Conservation (phyloP, 2,888 invertebrate species). For the Pristionchus maxplancki region DNA sequence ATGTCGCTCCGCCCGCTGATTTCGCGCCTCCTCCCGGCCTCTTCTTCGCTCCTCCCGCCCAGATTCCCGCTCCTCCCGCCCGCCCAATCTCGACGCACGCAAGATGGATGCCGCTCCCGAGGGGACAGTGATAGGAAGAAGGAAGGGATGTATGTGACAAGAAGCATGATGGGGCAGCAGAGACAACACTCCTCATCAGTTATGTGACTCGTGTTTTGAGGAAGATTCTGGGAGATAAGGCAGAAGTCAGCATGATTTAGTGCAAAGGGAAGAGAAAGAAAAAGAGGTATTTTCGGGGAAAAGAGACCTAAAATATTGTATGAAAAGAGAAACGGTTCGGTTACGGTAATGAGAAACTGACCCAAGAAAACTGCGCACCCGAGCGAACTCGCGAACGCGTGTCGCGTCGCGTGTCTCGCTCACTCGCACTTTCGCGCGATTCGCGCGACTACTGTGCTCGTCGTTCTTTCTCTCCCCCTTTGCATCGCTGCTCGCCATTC, state of each 20-base stretch:
- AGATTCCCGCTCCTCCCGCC: not conserved
- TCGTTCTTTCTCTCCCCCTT: not conserved
- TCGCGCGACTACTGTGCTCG: conserved; percentile 28
- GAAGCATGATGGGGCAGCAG: conserved; percentile 37
- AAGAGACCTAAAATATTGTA: no score
- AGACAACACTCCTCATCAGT: conserved; percentile 5
- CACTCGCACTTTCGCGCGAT: conserved; percentile 21
- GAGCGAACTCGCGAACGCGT: not conserved
- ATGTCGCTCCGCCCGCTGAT: not conserved
- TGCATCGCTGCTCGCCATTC: not conserved
- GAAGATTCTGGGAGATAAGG: not conserved
- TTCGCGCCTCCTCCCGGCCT: not conserved
- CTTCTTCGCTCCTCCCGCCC: no score
- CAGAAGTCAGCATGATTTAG: not conserved
- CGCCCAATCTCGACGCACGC: not conserved
- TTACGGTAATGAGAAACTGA: not conserved
- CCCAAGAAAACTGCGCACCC: not conserved
- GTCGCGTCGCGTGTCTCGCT: not conserved
- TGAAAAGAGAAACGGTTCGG: not conserved
- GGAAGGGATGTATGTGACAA: conserved; percentile 9
- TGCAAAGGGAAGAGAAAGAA: not conserved
- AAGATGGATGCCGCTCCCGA: not conserved
- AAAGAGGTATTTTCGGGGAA: not conserved
- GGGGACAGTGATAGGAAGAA: conserved; percentile 8
- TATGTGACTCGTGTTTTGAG: conserved; percentile 9